Conservation (phyloP, 1,140 invertebrate genomes). For the Drosophila pectinifera region DNA sequence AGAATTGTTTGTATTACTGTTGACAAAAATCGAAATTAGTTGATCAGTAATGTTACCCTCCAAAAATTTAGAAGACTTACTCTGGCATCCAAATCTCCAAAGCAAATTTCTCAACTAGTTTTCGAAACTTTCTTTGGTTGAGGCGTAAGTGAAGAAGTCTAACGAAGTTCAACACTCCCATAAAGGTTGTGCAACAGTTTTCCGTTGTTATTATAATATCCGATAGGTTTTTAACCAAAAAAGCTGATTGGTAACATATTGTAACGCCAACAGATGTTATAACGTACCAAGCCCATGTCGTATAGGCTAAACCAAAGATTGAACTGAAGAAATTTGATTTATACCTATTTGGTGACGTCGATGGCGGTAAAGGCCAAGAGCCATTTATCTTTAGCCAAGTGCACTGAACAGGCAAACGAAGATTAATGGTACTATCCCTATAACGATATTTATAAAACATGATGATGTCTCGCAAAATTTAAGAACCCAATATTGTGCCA, state of each 20-base stretch:
- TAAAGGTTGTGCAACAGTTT: conserved; percentile 82
- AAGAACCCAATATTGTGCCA: neutral
- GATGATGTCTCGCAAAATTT: neutral
- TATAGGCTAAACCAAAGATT: conserved; percentile 43
- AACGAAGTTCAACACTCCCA: conserved; percentile 78
- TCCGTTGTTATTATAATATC: conserved; percentile 81
- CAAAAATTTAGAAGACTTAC: too few species aligned
- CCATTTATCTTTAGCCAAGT: conserved; percentile 82
- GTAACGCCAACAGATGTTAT: conserved; percentile 73
- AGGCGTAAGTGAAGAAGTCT: conserved; percentile 71
- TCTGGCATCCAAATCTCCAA: conserved; percentile 76
- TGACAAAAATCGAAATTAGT: neutral
- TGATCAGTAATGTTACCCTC: neutral
- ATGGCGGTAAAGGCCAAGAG: conserved; percentile 66
- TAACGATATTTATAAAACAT: conserved; percentile 36
- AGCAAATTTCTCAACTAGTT: conserved; percentile 65
- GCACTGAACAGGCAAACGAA: conserved; percentile 75
- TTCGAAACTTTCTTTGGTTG: conserved; percentile 58
- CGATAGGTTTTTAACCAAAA: conserved; percentile 62
- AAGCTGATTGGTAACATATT: conserved; percentile 71
- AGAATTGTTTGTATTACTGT: conserved; percentile 28
- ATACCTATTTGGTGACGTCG: neutral
- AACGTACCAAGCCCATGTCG: conserved; percentile 74
- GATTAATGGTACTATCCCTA: conserved; percentile 25
- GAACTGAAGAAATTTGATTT: neutral